A percentile compares a stretch with the other conserved stretches of the same genome.
phyloP scores from a whole-genome alignment of 2,888 invertebrate genomes.

The Tenthredo scrophulariae region DNA sequence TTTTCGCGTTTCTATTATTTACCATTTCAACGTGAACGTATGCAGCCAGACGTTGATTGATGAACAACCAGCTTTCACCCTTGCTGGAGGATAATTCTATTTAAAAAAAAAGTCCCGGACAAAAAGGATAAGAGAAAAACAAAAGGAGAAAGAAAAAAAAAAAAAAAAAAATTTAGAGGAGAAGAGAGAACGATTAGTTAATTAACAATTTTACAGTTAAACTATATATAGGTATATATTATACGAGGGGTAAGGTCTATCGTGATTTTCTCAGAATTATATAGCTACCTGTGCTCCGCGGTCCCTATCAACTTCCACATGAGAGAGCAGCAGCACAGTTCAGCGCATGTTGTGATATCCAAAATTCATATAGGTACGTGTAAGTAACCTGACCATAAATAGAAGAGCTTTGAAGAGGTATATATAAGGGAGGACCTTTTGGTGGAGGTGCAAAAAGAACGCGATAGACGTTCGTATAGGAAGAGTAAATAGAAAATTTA shows the following conservation, averaged over 20 bases:
- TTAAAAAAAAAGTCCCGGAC: neutral
- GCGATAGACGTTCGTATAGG: neutral
- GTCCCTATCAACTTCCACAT: constrained; percentile 23
- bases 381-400: constrained; percentile 21
- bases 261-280: constrained; percentile 6
- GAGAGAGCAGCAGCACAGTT: constrained; percentile 26
- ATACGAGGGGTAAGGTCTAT: neutral
- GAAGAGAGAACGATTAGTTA: neutral
- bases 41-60: constrained; percentile 38
- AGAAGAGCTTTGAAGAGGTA: constrained; percentile 29
- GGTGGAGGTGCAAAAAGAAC: neutral
- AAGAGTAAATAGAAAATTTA: neutral
- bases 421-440: constrained; percentile 16
- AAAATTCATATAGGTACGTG: neutral
- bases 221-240: neutral
- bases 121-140: neutral
- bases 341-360: constrained; percentile 33
- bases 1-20: constrained; percentile 32
- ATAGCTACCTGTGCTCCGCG: neutral
- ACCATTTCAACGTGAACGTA: constrained; percentile 21
- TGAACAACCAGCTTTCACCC: constrained; percentile 25
- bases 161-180: neutral
- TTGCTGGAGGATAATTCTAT: constrained; percentile 30
- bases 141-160: too few relatives aligned
- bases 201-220: constrained; percentile 16